Evolutionary conservation across 2,797 vertebrate genomes (phyloP), one percentile per base, ranked within the genome.

Genomic region (Amblyraja radiata): DNA sequence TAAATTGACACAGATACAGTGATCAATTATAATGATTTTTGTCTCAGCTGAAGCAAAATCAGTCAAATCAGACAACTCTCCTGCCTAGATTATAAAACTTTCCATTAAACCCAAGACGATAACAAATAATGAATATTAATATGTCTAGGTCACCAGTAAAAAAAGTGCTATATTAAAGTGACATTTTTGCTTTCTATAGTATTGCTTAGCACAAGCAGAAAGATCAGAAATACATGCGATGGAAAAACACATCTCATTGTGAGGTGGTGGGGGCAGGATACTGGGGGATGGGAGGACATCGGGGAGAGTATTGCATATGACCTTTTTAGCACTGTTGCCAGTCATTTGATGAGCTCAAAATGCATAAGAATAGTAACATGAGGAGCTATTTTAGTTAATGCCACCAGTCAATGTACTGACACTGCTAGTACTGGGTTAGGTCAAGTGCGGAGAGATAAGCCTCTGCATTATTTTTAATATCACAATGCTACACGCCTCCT

Each of bases 291-390:
- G 63, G 63, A 68, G 84, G 28, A 6, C 58, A 86, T 28, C 63
- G 83, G 28, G 61, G n/a, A 68, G 16, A 36, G 14, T 21, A 88
- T 68, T 88, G n/a, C 68, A 32, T 61, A 32, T 65, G 84, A 36
- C 84, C 84, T 88, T 88, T 65, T 88, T 88, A 88, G 84, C 32
- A 36, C 77, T 21, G 32, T 36, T 78, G 77, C 21, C 84, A 88
- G 58, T 88, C 84, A 36, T 88, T 68, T 18, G 63, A 88, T 5
- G 84, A 88, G 63, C n/a, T 88, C 61, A 88, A 68, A 88, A 88
- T 18, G 61, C 61, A 68, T 21, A 88, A 68, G 84, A 88, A 88
- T 88, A 88, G 84, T 88, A 68, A 68, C 63, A 46, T 16, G 63
- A 68, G 16, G 16, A 36, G 63, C 61, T 88, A 68, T 88, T 88